These are phyloP conservation scores for Bombus terrestris DNA, from an alignment of 1,140 invertebrate genomes.

Conservation along the genomic window DNA sequence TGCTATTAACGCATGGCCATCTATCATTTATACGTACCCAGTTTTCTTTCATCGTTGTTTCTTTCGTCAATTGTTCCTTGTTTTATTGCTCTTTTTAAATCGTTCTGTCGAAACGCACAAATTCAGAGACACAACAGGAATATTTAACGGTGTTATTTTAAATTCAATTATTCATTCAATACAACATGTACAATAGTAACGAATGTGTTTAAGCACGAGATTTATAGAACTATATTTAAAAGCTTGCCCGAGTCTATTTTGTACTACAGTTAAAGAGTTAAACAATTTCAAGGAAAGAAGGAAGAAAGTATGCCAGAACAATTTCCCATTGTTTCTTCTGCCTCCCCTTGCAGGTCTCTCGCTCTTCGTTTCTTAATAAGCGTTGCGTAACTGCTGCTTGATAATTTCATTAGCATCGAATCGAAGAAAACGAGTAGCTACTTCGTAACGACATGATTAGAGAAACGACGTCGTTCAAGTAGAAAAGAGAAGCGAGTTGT, in stretches of 20 bases:
- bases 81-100: too few relatives aligned
- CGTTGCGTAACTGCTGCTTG: background rate
- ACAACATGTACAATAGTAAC: too few relatives aligned
- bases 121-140: too few relatives aligned
- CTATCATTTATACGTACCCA: too few relatives aligned
- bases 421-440: background rate
- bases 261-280: background rate
- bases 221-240: background rate
- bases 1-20: too few relatives aligned
- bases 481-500: background rate
- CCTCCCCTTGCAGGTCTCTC: too few relatives aligned
- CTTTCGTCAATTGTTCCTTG: too few relatives aligned
- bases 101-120: too few relatives aligned
- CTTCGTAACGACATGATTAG: background rate
- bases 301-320: background rate
- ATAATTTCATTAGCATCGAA: slow-evolving; percentile 33
- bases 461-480: background rate
- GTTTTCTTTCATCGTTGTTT: too few relatives aligned
- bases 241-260: background rate
- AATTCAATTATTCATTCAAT: too few relatives aligned
- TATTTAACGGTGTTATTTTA: too few relatives aligned
- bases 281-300: background rate
- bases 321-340: too few relatives aligned
- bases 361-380: background rate
- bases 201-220: background rate